phyloP scores from a whole-genome alignment of 2,113 vertebrate genomes.

The Cichladusa arquata region DNA sequence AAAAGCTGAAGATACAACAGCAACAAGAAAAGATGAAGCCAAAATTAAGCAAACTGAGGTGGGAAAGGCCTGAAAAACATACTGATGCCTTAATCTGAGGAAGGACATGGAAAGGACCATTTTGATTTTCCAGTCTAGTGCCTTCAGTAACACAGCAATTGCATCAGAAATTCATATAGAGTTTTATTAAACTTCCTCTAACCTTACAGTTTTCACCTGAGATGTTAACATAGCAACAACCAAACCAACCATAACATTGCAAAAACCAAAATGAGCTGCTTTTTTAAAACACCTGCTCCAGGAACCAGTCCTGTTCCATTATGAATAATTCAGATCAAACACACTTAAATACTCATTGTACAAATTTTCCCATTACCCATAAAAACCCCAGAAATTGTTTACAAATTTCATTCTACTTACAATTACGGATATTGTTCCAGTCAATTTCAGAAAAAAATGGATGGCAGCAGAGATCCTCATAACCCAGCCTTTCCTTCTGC shows the following conservation, averaged over 20 bases:
- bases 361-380: not conserved
- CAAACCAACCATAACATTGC: not conserved
- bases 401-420: constrained; percentile 74
- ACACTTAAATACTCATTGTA: not conserved
- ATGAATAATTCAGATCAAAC: not conserved
- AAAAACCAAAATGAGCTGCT: not conserved
- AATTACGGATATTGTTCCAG: constrained; percentile 87
- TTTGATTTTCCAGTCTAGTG: not conserved
- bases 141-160: not conserved
- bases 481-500: constrained; percentile 84
- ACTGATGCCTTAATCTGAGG: not conserved
- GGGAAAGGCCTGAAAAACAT: not conserved
- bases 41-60: not conserved
- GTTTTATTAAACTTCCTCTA: not conserved
- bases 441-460: constrained; percentile 87
- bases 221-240: not conserved
- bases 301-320: not conserved
- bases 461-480: constrained; percentile 90
- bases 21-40: not conserved
- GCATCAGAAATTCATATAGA: not conserved
- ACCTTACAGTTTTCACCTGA: not conserved
- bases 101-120: not conserved
- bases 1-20: not conserved
- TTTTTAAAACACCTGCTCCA: not conserved
- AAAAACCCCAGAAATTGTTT: not conserved